Evolutionary conservation across 2,797 vertebrate genomes (phyloP).

Genomic region (Periophthalmus magnuspinnatus): DNA sequence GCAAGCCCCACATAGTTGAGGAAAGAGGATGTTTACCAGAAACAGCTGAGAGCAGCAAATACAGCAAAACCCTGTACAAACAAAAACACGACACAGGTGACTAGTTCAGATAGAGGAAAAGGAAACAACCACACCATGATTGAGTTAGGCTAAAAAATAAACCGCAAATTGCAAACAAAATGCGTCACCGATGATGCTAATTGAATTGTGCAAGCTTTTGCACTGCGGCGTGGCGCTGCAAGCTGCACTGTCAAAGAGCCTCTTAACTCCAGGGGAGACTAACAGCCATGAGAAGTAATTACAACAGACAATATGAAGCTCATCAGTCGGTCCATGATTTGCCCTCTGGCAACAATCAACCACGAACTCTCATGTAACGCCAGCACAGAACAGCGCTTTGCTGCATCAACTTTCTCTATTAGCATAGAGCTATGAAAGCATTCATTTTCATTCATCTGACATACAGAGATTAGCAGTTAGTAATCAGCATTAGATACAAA

Average conservation of each 20-base stretch:
- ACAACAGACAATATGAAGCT: slow-evolving; percentile 27
- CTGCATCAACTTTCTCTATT: slow-evolving; percentile 2
- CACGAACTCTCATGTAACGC: slow-evolving; percentile 27
- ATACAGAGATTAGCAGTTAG: too few relatives aligned
- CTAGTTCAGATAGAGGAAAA: neutral
- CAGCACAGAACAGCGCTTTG: neutral
- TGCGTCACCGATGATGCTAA: slow-evolving; percentile 8
- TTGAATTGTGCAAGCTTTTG: slow-evolving; percentile 4
- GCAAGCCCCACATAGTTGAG: too few relatives aligned
- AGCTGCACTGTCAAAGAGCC: slow-evolving; percentile 20
- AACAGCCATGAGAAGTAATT: slow-evolving; percentile 29
- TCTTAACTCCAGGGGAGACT: neutral
- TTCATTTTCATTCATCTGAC: too few relatives aligned
- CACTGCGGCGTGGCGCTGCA: neutral
- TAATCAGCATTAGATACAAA: neutral
- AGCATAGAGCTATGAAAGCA: neutral
- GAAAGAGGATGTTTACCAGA: too few relatives aligned
- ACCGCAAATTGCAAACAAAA: neutral
- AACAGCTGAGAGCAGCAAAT: too few relatives aligned
- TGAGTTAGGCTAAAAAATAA: neutral
- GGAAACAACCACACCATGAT: neutral
- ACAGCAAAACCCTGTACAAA: neutral
- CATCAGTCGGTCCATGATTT: slow-evolving; percentile 21
- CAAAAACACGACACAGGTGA: neutral
- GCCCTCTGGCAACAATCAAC: slow-evolving; percentile 34